Percentiles rank a stretch among this genome's conserved stretches.
These are phyloP conservation scores for Nomada fabriciana DNA, from an alignment of 2,888 invertebrate species.

Conservation along the genomic window DNA sequence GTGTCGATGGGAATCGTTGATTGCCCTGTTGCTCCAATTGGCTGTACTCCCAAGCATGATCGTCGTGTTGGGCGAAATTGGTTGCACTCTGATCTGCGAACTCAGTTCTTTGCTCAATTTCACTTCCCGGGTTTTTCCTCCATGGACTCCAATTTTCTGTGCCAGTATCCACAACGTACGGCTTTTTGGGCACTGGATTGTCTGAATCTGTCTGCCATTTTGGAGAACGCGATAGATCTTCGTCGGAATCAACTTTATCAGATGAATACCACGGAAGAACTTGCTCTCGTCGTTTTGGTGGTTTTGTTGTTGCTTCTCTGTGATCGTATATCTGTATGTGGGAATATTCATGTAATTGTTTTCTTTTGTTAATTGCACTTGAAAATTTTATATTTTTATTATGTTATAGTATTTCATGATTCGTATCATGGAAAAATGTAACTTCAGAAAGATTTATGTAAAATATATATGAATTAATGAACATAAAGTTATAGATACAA, in stretches of 20 bases:
- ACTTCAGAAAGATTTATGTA: no score
- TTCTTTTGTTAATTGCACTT: no score
- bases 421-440: no score
- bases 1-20: not conserved
- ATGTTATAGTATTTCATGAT: no score
- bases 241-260: slow-evolving; percentile 30
- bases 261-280: slow-evolving; percentile 68
- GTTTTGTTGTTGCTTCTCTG: slow-evolving; percentile 70
- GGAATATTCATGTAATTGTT: not conserved
- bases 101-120: slow-evolving; percentile 67
- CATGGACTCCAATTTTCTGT: slow-evolving; percentile 61
- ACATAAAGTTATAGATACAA: no score
- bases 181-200: slow-evolving; percentile 19
- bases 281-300: slow-evolving; percentile 69
- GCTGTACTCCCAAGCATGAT: slow-evolving; percentile 16
- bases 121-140: slow-evolving; percentile 55
- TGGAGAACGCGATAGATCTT: slow-evolving; percentile 46
- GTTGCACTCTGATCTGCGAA: slow-evolving; percentile 3
- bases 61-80: slow-evolving; percentile 23
- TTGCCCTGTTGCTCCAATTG: slow-evolving; percentile 41
- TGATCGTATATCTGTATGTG: slow-evolving; percentile 62
- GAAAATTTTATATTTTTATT: no score
- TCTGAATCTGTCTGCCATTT: slow-evolving; percentile 53
- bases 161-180: slow-evolving; percentile 27
- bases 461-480: no score